A percentile compares a stretch with the other conserved stretches of the same genome.
Evolutionary conservation across 2,888 invertebrate genomes (phyloP).

Genomic region (Sussaba pulchella): DNA sequence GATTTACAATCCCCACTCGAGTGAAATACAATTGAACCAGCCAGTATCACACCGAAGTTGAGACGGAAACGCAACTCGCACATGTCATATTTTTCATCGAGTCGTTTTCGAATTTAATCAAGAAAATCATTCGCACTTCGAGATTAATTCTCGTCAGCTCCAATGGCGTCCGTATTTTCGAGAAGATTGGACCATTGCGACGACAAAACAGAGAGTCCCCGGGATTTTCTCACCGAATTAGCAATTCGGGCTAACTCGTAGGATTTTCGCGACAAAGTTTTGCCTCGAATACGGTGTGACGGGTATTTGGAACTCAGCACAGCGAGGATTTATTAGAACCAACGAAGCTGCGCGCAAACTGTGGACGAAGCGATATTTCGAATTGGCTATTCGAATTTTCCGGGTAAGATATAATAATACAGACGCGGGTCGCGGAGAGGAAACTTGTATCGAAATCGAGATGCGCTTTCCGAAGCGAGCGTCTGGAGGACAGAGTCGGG

Average conservation of each 20-base stretch:
- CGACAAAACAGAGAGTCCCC: not conserved
- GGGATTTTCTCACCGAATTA: conserved; percentile 21
- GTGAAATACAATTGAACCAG: too few relatives aligned
- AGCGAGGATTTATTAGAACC: not conserved
- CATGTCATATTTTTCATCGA: not conserved
- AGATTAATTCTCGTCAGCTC: not conserved
- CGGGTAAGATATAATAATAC: conserved; percentile 39
- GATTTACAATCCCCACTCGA: too few relatives aligned
- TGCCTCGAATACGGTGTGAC: not conserved
- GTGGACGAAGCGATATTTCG: conserved; percentile 47
- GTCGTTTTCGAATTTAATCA: not conserved
- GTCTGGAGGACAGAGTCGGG: conserved; percentile 6
- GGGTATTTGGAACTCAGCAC: not conserved
- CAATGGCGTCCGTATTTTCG: not conserved
- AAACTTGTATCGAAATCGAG: conserved; percentile 23
- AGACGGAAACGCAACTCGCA: too few relatives aligned
- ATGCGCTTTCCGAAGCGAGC: not conserved
- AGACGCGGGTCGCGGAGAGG: conserved; percentile 11
- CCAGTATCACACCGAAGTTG: too few relatives aligned
- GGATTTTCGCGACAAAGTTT: not conserved
- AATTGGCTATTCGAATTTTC: conserved; percentile 50
- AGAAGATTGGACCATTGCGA: not conserved
- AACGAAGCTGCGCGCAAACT: conserved; percentile 40
- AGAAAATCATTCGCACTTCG: not conserved
- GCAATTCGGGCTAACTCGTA: conserved; percentile 2